Conservation (phyloP, 2,797 vertebrate species). For the Chiloscyllium punctatum region DNA sequence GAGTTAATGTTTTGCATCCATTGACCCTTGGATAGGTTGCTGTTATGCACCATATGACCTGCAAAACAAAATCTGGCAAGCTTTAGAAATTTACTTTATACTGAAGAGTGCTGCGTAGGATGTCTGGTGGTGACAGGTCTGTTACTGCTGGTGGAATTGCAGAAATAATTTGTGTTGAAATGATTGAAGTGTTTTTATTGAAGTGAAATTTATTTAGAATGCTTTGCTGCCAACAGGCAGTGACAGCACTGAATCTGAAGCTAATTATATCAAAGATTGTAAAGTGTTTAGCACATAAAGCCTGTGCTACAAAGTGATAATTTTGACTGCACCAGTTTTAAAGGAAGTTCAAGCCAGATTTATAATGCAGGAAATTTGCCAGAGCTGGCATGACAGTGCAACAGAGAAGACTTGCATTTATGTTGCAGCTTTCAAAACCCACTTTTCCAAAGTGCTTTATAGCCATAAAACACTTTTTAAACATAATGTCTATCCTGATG, state of each 20-base stretch:
- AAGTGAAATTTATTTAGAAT: neutral
- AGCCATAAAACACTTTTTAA: neutral
- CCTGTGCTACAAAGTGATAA: neutral
- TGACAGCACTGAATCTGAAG: neutral
- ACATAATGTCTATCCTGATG: neutral
- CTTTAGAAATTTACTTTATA: neutral
- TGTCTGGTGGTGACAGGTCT: neutral
- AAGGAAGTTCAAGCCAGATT: neutral
- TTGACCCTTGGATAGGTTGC: neutral
- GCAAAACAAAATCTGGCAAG: neutral
- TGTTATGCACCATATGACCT: neutral
- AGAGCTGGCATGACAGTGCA: neutral
- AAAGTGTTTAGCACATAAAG: neutral
- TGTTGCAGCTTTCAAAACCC: neutral
- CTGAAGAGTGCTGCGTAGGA: neutral
- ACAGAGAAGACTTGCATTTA: neutral
- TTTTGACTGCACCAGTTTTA: neutral
- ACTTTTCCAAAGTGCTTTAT: neutral
- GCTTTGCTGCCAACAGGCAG: neutral
- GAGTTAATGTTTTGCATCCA: no score
- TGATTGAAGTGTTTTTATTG: neutral
- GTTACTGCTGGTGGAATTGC: neutral
- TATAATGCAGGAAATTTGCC: neutral
- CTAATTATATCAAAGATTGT: neutral
- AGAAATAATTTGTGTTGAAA: conserved; percentile 10